Conservation (phyloP, 2,888 invertebrate species). For the Troides aeacus region DNA sequence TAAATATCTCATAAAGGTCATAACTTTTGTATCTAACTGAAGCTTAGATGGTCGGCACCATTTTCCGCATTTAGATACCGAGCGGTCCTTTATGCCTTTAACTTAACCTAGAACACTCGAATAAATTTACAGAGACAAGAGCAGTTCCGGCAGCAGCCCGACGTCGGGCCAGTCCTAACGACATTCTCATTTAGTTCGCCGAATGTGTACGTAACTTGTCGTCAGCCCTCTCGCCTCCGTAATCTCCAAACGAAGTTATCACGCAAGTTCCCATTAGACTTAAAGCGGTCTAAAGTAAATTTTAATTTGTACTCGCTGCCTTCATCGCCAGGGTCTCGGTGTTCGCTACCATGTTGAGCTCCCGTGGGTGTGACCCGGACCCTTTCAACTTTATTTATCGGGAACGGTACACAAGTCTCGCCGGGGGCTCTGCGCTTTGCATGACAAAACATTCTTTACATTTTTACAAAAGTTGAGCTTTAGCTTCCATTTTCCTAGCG, state of each 20-base stretch:
- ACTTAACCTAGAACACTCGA: too few species aligned
- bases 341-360: conserved; percentile 43
- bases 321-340: conserved; percentile 38
- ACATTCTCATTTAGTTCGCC: conserved; percentile 12
- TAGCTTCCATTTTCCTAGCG: not conserved
- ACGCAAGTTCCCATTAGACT: conserved; percentile 2
- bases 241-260: conserved; percentile 22
- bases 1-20: too few species aligned
- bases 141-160: too few species aligned
- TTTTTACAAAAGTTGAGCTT: conserved; percentile 27
- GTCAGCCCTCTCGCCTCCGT: conserved; percentile 12
- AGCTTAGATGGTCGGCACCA: too few species aligned
- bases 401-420: conserved; percentile 57
- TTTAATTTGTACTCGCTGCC: conserved; percentile 30
- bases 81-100: too few species aligned
- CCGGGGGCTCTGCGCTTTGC: conserved; percentile 54
- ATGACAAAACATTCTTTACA: conserved; percentile 44
- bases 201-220: conserved; percentile 9
- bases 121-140: too few species aligned
- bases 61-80: too few species aligned
- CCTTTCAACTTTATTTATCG: conserved; percentile 69
- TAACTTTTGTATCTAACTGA: too few species aligned
- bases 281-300: conserved; percentile 24
- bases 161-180: conserved; percentile 12
- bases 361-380: conserved; percentile 47